phyloP scores from a whole-genome alignment of 2,888 invertebrate genomes.

The Eupithecia centaureata region DNA sequence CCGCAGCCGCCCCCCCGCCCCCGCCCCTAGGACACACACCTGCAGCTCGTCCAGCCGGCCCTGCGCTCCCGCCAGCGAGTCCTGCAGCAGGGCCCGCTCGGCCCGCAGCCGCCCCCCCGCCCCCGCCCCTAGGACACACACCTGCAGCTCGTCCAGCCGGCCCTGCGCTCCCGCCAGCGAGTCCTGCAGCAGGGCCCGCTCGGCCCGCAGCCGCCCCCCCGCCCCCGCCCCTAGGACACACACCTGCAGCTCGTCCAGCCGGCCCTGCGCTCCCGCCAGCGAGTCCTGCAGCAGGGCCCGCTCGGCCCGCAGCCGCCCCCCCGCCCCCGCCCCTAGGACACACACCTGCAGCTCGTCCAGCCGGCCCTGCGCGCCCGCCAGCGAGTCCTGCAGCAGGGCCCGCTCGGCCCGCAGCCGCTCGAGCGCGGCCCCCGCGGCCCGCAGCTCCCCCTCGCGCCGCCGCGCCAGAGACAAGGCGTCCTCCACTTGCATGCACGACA shows the following conservation, averaged over 20 bases:
- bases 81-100: no score
- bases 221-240: slow-evolving; percentile 39
- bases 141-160: background rate
- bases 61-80: no score
- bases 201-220: no score
- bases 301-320: slow-evolving; percentile 47
- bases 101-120: background rate
- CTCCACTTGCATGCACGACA: slow-evolving; percentile 54
- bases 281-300: slow-evolving; percentile 56
- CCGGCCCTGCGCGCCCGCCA: slow-evolving; percentile 58
- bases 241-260: slow-evolving; percentile 63
- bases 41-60: no score
- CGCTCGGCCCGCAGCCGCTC: slow-evolving; percentile 55
- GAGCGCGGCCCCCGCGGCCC: slow-evolving; percentile 45
- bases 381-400: slow-evolving; percentile 60
- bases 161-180: slow-evolving; percentile 30
- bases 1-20: no score
- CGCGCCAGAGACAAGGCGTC: slow-evolving; percentile 58
- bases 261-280: slow-evolving; percentile 57
- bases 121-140: background rate
- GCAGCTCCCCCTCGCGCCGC: slow-evolving; percentile 56
- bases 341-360: slow-evolving; percentile 61
- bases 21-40: no score
- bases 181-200: slow-evolving; percentile 39
- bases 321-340: slow-evolving; percentile 42